Evolutionary conservation across 1,140 invertebrate genomes (phyloP), one percentile per base, ranked within the genome.

Genomic region (Drosophila pectinifera): DNA sequence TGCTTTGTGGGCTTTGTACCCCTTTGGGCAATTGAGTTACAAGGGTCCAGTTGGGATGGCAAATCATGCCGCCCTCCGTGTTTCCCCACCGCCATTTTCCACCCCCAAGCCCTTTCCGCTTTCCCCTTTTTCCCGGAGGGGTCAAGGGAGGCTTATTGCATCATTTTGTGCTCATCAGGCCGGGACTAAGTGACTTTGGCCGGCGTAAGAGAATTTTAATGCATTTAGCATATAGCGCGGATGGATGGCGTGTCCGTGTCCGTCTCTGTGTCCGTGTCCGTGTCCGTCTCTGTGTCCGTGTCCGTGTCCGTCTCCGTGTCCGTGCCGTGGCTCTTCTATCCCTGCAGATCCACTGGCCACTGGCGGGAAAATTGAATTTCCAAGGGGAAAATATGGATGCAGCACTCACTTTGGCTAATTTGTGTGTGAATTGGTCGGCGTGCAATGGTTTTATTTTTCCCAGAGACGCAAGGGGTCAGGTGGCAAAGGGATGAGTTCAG

Each of bases 381-480:
- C 26, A 16, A 24, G 22, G 22, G 24, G 57, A 24, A 67, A 67
- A 51, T 49, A 48, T 34, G 56, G 41, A 65, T 80, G 73, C 57
- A 53, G 43, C 48, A 51, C 77, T 42, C 58, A 54, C 46, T 74
- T 43, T 54, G 42, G 62, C 69, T 82, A 69, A 86, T 88, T 86
- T 86, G 70, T 86, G 70, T 65, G 83, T 64, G 70, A 83, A 86
- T 82, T 79, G 82, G 83, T 78, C 74, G 73, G 68, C 64, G 56
- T 62, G 22, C 14, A 80, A 64, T 61, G 42, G 11, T 20, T 26
- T 18, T 26, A 24, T 7, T 7, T 18, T 26, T 18, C 48, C 22
- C 22, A 22, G 22, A 22, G 22, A 22, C 2, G 22, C 22, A 1
- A 22, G 22, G 22, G 1, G 4, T 22, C 22, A 22, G 22, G 22